These are phyloP conservation scores for Masnerella sp. DNA, from an alignment of 2,888 invertebrate genomes.

Conservation along the genomic window DNA sequence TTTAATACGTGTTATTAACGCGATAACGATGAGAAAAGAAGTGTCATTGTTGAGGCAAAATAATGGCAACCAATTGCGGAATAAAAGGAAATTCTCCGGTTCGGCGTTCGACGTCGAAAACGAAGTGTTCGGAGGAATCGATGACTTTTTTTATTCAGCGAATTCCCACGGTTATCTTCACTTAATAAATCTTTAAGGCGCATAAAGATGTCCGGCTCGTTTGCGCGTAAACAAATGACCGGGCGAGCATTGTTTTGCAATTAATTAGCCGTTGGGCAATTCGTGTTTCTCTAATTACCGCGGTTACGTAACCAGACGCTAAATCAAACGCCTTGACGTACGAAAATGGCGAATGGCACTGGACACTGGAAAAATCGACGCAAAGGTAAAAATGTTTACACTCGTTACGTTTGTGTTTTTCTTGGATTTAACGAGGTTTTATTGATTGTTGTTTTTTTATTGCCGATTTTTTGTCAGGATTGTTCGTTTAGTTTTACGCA, in stretches of 20 bases:
- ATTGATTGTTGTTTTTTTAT: too few species aligned
- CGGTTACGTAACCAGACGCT: constrained; percentile 22
- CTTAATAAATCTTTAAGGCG: constrained; percentile 40
- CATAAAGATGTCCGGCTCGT: constrained; percentile 33
- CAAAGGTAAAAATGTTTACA: too few species aligned
- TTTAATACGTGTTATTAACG: constrained; percentile 38
- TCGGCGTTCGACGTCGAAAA: constrained; percentile 40
- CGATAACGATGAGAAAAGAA: constrained; percentile 46
- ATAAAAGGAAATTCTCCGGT: constrained; percentile 32
- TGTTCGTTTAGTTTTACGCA: too few species aligned
- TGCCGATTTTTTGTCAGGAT: too few species aligned
- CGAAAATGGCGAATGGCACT: constrained; percentile 8
- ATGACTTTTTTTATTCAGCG: too few species aligned
- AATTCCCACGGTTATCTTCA: constrained; percentile 52
- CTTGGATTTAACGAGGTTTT: too few species aligned
- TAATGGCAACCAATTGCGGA: constrained; percentile 29
- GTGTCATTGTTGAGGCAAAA: constrained; percentile 39
- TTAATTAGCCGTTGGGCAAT: constrained; percentile 34
- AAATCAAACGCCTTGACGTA: background rate
- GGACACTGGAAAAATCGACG: too few species aligned
- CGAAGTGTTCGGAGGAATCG: too few species aligned
- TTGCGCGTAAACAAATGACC: constrained; percentile 41
- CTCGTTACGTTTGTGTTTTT: too few species aligned
- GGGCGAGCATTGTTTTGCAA: constrained; percentile 29
- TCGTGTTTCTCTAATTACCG: constrained; percentile 35